phyloP scores from a whole-genome alignment of 2,888 invertebrate genomes.

The Caenorhabditis drosophilae region DNA sequence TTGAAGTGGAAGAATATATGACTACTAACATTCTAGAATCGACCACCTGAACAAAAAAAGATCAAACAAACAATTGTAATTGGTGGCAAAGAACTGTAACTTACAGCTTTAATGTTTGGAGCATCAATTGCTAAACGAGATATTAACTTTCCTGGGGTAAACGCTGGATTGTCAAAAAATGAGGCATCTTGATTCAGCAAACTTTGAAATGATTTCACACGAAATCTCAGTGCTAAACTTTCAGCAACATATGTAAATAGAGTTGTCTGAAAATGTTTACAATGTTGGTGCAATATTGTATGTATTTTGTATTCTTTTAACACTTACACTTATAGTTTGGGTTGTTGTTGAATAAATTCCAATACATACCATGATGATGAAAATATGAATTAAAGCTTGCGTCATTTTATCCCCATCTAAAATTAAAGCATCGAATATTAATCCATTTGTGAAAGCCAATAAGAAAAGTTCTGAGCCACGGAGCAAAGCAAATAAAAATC shows the following conservation, averaged over 20 bases:
- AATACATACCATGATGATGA: slow-evolving; percentile 14
- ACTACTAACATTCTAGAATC: slow-evolving; percentile 69
- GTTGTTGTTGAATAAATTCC: slow-evolving; percentile 22
- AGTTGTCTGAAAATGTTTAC: slow-evolving; percentile 19
- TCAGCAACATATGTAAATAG: slow-evolving; percentile 43
- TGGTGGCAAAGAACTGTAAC: neutral
- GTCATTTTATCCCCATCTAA: slow-evolving; percentile 23
- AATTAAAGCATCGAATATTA: slow-evolving; percentile 28
- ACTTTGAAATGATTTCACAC: slow-evolving; percentile 45
- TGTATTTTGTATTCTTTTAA: neutral
- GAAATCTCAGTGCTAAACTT: slow-evolving; percentile 47
- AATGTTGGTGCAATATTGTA: too few relatives aligned
- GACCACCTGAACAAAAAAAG: slow-evolving; percentile 25
- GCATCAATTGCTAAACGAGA: slow-evolving; percentile 70
- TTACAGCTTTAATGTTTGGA: slow-evolving; percentile 68
- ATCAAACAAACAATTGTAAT: neutral
- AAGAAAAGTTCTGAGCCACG: slow-evolving; percentile 71
- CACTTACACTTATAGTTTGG: slow-evolving; percentile 33
- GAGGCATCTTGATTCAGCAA: slow-evolving; percentile 70
- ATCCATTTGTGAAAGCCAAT: slow-evolving; percentile 69
- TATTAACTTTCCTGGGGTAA: slow-evolving; percentile 69
- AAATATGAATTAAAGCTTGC: slow-evolving; percentile 13
- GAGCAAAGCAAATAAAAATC: slow-evolving; percentile 54
- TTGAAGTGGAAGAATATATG: slow-evolving; percentile 69
- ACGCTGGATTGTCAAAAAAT: slow-evolving; percentile 70